These are phyloP conservation scores for Poecile montanus DNA, from an alignment of 2,797 vertebrate genomes.

Conservation along the genomic window DNA sequence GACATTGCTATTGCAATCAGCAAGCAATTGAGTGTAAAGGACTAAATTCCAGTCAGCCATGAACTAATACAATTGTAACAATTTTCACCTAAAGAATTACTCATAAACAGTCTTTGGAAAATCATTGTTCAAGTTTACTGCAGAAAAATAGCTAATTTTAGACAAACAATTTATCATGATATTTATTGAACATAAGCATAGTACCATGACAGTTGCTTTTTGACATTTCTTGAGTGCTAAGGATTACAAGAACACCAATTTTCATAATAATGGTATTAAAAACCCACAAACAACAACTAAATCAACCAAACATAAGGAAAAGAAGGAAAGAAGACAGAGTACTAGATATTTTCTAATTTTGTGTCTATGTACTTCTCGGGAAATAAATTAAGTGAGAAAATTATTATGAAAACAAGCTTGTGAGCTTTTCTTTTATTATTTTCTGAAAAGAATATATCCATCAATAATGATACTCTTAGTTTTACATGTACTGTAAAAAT, in stretches of 20 bases:
- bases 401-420: background rate
- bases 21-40: background rate
- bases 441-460: background rate
- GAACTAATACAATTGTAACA: background rate
- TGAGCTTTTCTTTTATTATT: background rate
- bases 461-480: background rate
- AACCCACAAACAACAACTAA: background rate
- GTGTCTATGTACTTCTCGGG: background rate
- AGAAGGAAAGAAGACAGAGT: background rate
- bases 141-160: background rate
- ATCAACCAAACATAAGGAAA: background rate
- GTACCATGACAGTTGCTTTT: background rate
- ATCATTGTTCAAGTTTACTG: background rate
- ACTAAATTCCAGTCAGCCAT: background rate
- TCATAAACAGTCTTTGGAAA: background rate
- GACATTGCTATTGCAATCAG: background rate
- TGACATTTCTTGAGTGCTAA: background rate
- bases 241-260: background rate
- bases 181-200: background rate
- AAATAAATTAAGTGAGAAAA: background rate
- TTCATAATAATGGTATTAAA: background rate
- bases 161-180: background rate
- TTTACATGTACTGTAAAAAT: background rate
- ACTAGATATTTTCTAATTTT: background rate
- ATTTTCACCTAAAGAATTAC: background rate